Evolutionary conservation across 2,888 invertebrate species (phyloP).

Genomic region (Phyllotreta striolata): DNA sequence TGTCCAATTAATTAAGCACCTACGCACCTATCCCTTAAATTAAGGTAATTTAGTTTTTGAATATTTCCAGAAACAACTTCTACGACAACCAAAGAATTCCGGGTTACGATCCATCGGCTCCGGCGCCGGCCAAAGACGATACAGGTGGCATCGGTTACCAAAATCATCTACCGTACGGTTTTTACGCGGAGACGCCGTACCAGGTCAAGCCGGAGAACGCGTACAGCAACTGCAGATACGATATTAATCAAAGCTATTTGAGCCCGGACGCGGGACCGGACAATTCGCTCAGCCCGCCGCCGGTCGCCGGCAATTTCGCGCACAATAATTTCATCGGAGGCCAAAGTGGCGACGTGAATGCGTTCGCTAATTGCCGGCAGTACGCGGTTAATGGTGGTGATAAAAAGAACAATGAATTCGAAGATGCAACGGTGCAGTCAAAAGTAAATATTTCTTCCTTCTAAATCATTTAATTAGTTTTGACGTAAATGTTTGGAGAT

Average conservation of each 20-base stretch:
- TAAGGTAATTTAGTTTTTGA: neutral
- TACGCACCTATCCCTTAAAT: too few relatives aligned
- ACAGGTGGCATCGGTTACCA: slow-evolving; percentile 32
- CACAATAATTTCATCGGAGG: slow-evolving; percentile 20
- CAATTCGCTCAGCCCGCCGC: slow-evolving; percentile 50
- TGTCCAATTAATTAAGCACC: too few relatives aligned
- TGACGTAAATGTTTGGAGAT: too few relatives aligned
- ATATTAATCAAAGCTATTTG: slow-evolving; percentile 31
- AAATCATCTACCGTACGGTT: slow-evolving; percentile 38
- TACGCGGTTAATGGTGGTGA: neutral
- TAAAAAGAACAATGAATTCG: slow-evolving; percentile 3
- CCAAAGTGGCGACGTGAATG: slow-evolving; percentile 43
- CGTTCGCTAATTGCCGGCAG: slow-evolving; percentile 49
- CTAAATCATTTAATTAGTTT: too few relatives aligned
- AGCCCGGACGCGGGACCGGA: slow-evolving; percentile 42
- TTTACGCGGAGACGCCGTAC: slow-evolving; percentile 28
- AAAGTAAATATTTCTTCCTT: neutral
- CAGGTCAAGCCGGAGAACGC: slow-evolving; percentile 44
- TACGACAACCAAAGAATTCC: slow-evolving; percentile 37
- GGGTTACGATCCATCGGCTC: slow-evolving; percentile 25
- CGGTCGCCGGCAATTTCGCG: slow-evolving; percentile 26
- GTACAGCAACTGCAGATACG: slow-evolving; percentile 47
- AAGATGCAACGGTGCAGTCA: neutral
- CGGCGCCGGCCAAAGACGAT: slow-evolving; percentile 28
- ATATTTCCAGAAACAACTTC: slow-evolving; percentile 37